A percentile compares a stretch with the other conserved stretches of the same genome.
Evolutionary conservation across 2,797 vertebrate genomes (phyloP).

Genomic region (Fundulus diaphanus): DNA sequence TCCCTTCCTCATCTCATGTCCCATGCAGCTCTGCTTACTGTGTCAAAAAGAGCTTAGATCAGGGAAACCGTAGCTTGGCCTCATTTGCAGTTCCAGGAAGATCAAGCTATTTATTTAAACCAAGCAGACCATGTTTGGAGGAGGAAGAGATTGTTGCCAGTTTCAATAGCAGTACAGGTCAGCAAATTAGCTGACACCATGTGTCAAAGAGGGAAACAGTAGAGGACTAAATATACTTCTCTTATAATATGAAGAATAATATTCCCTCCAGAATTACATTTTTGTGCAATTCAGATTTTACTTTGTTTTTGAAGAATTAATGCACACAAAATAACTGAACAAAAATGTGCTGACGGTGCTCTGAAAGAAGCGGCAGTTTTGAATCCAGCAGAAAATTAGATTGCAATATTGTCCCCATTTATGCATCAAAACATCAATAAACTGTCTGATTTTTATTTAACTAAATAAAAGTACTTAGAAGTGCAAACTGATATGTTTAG

Average conservation of each 20-base stretch:
- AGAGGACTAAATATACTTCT: not conserved
- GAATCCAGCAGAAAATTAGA: not conserved
- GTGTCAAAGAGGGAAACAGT: conserved; percentile 2
- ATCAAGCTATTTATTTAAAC: conserved; percentile 63
- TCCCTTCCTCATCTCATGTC: conserved; percentile 42
- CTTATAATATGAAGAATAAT: too few relatives aligned
- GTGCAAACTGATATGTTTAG: not conserved
- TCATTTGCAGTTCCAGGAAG: conserved; percentile 62
- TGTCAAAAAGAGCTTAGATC: conserved; percentile 72
- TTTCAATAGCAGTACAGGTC: conserved; percentile 32
- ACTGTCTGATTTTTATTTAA: not conserved
- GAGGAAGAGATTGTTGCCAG: conserved; percentile 41
- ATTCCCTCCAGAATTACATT: not conserved
- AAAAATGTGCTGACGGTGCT: not conserved
- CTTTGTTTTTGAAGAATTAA: not conserved
- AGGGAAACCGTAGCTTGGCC: conserved; percentile 70
- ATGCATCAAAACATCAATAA: too few relatives aligned
- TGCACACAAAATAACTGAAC: not conserved
- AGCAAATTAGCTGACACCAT: conserved; percentile 20
- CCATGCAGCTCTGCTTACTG: conserved; percentile 56
- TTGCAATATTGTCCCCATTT: too few relatives aligned
- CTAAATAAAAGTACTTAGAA: not conserved
- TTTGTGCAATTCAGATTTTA: not conserved
- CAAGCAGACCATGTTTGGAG: conserved; percentile 43
- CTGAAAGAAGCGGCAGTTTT: not conserved